Evolutionary conservation across 2,888 invertebrate species (phyloP).

Genomic region (Cheilosia vulpina): DNA sequence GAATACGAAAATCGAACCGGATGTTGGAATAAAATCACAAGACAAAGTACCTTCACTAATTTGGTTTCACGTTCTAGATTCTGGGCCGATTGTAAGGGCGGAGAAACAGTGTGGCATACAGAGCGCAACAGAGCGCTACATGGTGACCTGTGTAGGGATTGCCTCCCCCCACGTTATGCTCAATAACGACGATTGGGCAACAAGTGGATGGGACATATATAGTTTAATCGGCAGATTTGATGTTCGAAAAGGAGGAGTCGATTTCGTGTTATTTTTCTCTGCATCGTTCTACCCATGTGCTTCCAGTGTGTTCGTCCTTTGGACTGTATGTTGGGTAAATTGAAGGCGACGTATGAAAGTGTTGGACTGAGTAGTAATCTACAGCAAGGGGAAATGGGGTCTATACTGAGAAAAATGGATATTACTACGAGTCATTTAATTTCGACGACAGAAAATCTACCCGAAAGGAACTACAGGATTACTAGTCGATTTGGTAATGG

Average conservation of each 20-base stretch:
- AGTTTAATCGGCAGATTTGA: constrained; percentile 61
- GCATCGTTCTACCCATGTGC: not conserved
- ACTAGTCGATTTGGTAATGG: constrained; percentile 51
- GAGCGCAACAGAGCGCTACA: constrained; percentile 43
- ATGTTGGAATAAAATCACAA: constrained; percentile 67
- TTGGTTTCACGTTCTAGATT: constrained; percentile 47
- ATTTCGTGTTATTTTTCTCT: constrained; percentile 11
- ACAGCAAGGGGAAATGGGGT: constrained; percentile 18
- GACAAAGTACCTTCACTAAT: constrained; percentile 69
- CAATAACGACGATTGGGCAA: constrained; percentile 44
- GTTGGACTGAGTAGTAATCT: not conserved
- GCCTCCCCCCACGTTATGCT: constrained; percentile 53
- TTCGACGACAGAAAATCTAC: constrained; percentile 43
- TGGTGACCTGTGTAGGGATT: not conserved
- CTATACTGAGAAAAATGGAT: constrained; percentile 35
- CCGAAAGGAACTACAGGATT: constrained; percentile 38
- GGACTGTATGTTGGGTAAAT: constrained; percentile 17
- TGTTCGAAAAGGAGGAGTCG: constrained; percentile 27
- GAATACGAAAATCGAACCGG: constrained; percentile 45
- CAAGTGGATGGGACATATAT: constrained; percentile 53
- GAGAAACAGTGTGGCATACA: not conserved
- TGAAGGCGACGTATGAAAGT: constrained; percentile 23
- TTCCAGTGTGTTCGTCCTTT: constrained; percentile 2
- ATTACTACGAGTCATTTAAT: constrained; percentile 56
- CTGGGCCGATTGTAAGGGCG: not conserved